Evolutionary conservation across 2,797 vertebrate species (phyloP).

Genomic region (Hemitrygon akajei): DNA sequence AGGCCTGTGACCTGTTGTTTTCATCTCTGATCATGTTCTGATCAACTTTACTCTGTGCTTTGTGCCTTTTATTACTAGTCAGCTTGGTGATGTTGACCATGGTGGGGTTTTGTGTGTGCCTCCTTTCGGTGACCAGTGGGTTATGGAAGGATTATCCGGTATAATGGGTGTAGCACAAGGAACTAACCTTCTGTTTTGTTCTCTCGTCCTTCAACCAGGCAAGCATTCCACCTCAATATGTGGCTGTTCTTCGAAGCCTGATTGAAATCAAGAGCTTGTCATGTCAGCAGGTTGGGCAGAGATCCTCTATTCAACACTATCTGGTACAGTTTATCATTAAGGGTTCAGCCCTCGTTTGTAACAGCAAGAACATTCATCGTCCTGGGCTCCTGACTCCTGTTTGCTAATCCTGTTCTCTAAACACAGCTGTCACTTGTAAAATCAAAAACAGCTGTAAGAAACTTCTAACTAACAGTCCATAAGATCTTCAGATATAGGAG

Average conservation of each 20-base stretch:
- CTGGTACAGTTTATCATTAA: neutral
- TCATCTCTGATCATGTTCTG: neutral
- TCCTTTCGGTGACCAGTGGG: neutral
- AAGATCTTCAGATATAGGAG: too few species aligned
- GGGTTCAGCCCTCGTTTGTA: too few species aligned
- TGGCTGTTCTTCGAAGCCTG: neutral
- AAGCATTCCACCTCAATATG: neutral
- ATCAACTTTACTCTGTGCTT: neutral
- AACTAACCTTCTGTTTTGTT: neutral
- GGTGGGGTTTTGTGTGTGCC: neutral
- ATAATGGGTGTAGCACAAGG: neutral
- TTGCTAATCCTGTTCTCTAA: too few species aligned
- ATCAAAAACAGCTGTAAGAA: too few species aligned
- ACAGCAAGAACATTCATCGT: neutral
- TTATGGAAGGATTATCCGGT: neutral
- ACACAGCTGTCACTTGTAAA: too few species aligned
- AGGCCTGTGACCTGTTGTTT: neutral
- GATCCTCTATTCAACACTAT: neutral
- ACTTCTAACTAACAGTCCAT: too few species aligned
- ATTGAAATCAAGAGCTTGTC: neutral
- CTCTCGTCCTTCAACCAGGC: neutral
- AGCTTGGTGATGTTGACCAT: neutral
- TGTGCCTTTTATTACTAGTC: neutral
- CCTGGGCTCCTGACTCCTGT: too few species aligned
- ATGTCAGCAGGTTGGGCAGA: neutral